Evolutionary conservation across 2,797 vertebrate species (phyloP).

Genomic region (Gymnothorax reevesii): DNA sequence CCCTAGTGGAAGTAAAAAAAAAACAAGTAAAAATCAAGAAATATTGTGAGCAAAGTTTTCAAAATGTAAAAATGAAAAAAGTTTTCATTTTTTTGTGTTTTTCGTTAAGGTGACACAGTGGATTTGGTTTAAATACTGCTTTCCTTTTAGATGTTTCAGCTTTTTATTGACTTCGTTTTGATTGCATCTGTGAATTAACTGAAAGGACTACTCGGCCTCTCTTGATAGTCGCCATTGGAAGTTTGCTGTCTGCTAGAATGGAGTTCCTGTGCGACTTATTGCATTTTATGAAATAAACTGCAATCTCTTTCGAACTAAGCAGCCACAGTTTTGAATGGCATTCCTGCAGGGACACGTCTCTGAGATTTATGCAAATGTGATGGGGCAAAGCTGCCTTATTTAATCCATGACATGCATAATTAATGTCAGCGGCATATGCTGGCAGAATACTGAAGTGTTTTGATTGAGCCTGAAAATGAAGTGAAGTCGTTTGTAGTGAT

Average conservation of each 20-base stretch:
- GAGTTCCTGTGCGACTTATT: conserved; percentile 29
- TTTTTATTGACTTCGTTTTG: not conserved
- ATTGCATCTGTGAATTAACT: not conserved
- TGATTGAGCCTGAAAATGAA: conserved; percentile 41
- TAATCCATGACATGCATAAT: conserved; percentile 67
- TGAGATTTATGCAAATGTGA: conserved; percentile 60
- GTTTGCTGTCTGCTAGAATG: not conserved
- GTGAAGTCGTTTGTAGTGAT: conserved; percentile 40
- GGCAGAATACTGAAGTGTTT: conserved; percentile 47
- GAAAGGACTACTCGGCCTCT: not conserved
- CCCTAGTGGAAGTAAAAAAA: conserved; percentile 52
- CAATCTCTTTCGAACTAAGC: conserved; percentile 46
- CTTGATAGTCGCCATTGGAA: not conserved
- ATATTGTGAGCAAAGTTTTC: not conserved
- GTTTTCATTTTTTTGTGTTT: not conserved
- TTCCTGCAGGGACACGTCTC: conserved; percentile 49
- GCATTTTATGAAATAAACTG: conserved; percentile 44
- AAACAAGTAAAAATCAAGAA: not conserved
- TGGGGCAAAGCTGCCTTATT: conserved; percentile 51
- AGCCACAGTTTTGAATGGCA: conserved; percentile 45
- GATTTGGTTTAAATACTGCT: not conserved
- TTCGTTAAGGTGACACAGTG: not conserved
- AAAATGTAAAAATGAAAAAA: not conserved
- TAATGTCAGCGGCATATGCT: conserved; percentile 48
- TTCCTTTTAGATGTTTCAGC: not conserved